phyloP scores from a whole-genome alignment of 2,113 vertebrate genomes.

The Prionailurus viverrinus region DNA sequence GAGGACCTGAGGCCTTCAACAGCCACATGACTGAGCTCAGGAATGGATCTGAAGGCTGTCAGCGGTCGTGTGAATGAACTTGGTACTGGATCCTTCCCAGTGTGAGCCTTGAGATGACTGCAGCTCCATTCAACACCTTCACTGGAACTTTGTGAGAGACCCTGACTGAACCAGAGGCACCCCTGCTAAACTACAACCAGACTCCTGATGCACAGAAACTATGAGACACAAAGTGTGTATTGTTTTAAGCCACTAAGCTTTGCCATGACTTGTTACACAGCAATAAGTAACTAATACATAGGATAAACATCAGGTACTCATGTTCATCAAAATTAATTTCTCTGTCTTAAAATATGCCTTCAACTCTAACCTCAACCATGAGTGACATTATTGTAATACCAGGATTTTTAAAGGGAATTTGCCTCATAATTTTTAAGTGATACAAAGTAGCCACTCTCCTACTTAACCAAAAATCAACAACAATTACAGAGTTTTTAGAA shows the following conservation, averaged over 20 bases:
- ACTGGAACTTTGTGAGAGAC: not conserved
- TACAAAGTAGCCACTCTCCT: not conserved
- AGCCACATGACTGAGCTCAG: not conserved
- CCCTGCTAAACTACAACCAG: not conserved
- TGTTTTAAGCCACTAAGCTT: not conserved
- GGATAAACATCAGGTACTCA: not conserved
- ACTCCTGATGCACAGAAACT: not conserved
- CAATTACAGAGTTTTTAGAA: not conserved
- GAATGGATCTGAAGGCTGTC: not conserved
- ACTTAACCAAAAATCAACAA: constrained; percentile 54
- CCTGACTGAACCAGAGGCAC: not conserved
- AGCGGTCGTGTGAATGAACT: not conserved
- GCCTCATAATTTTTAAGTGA: not conserved
- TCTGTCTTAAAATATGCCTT: not conserved
- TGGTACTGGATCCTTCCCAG: not conserved
- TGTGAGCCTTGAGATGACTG: not conserved
- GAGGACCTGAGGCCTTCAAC: not conserved
- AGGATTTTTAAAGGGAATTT: not conserved
- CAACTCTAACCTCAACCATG: not conserved
- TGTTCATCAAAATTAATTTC: not conserved
- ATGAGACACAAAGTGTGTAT: not conserved
- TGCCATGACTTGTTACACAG: constrained; percentile 17
- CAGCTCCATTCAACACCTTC: not conserved
- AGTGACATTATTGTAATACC: not conserved
- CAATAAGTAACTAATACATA: not conserved